Evolutionary conservation across 1,140 invertebrate genomes (phyloP), one percentile per base, ranked within the genome.

Genomic region (Diprion similis): DNA sequence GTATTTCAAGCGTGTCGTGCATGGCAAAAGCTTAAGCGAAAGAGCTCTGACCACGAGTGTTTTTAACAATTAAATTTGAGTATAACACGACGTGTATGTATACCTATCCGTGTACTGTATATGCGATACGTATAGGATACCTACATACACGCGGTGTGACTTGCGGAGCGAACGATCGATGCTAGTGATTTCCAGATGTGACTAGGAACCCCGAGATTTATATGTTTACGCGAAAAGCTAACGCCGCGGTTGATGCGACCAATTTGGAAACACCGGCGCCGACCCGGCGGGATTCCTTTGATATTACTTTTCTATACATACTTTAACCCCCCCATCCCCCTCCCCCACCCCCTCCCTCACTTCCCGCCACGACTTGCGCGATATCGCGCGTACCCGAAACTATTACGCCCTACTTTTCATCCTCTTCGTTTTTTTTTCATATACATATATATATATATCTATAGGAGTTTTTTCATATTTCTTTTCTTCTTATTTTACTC

Each of bases 221-320:
- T 59, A 59, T 59, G 51, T 59, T 59, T 59, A 59, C 51, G 51
- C 51, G 51, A 59, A n/a, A 59, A 59, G 51, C 51, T 59, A 59
- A 17, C 51, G 51, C 51, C 51, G 11, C 4, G 51, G 51, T 59
- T 59, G 51, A 59, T 59, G 9, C 51, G 51, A 59, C 51, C 51
- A 59, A 59, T 59, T 59, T 59, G 51, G 51, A 59, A 59, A 59
- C 51, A 59, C 51, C 51, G 51, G 51, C 51, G 51, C 51, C 51
- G 51, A 8, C 51, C 51, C 4, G 51, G 51, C 51, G 51, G 51
- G n/a, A 59, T 59, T 59, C 51, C 51, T 59, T 59, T 59, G 51
- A 59, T 59, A 59, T 59, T 59, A 59, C 11, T 15, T 17, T 59
- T 59, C 51, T 59, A 59, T 59, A 59, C 51, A 59, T 59, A 15